These are phyloP conservation scores for Aythya baeri DNA, from an alignment of 2,113 vertebrate genomes.

Conservation along the genomic window DNA sequence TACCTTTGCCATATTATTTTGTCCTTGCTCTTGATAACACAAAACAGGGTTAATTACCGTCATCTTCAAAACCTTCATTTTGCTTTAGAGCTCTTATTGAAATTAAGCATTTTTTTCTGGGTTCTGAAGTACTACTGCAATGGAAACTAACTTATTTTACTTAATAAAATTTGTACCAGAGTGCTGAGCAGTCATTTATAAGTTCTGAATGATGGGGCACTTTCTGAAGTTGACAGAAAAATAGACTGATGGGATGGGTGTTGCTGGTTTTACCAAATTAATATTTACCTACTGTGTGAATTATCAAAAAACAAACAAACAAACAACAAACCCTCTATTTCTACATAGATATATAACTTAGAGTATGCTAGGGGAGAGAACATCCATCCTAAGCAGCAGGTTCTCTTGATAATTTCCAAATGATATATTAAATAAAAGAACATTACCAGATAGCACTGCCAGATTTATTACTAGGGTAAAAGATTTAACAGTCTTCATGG, in stretches of 20 bases:
- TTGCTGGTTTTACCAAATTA: not conserved
- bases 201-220: not conserved
- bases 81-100: not conserved
- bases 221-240: not conserved
- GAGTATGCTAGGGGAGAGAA: fast-evolving
- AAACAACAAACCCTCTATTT: not conserved
- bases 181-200: not conserved
- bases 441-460: not conserved
- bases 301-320: not conserved
- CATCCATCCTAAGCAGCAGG: not conserved
- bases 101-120: not conserved
- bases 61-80: not conserved
- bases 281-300: not conserved
- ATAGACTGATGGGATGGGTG: not conserved
- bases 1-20: not conserved
- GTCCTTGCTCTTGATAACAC: not conserved
- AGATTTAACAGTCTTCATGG: not conserved
- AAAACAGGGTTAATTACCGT: not conserved
- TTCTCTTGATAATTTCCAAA: not conserved
- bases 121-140: not conserved
- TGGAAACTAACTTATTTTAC: not conserved
- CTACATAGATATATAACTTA: not conserved
- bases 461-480: not conserved
- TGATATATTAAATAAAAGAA: not conserved
- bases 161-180: not conserved